Evolutionary conservation across 23 tunicate species (phyloP), one percentile per base, ranked within the genome.

Genomic region (Trididemnum nubilum): DNA sequence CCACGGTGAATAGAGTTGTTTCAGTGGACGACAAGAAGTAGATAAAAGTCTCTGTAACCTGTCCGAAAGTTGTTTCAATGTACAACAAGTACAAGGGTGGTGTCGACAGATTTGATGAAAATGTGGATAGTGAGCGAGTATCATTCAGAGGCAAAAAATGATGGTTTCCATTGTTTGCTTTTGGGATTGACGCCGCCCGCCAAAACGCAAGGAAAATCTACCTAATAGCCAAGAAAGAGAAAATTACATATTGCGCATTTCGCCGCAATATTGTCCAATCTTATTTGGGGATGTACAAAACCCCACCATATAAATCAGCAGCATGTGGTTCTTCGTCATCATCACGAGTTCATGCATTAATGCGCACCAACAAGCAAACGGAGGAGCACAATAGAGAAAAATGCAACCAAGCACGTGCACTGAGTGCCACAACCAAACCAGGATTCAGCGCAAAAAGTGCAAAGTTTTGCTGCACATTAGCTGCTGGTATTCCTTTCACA

Each of bases 121-220:
- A 44, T 44, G 54, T 44, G 9, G 54, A 44, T 15, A 44, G 54
- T 15, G 12, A 44, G 54, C 54, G 15, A 15, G 15, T 44, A 44
- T 44, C 54, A 15, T 44, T 44, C 54, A 9, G 54, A 44, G 54
- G 54, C 15, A 44, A 44, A 15, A 44, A 44, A 44, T 44, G 54
- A n/a, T 61, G 67, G 67, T 61, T 61, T n/a, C 67, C 67, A 12
- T 61, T 61, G 67, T 61, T 61, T 61, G 67, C 67, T 3, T 61
- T 61, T 61, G 67, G 54, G 5, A n/a, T 61, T 22, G 29, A 61
- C 26, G 67, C 67, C 4, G 26, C 67, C n/a, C n/a, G 67, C 67
- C 28, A 22, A 22, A 61, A 61, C n/a, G 26, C 67, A 21, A 12
- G 67, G 67, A 61, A 61, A n/a, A 21, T n/a, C 5, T 61, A 61